phyloP scores from a whole-genome alignment of 2,888 invertebrate species.

The Cyclophora punctaria region DNA sequence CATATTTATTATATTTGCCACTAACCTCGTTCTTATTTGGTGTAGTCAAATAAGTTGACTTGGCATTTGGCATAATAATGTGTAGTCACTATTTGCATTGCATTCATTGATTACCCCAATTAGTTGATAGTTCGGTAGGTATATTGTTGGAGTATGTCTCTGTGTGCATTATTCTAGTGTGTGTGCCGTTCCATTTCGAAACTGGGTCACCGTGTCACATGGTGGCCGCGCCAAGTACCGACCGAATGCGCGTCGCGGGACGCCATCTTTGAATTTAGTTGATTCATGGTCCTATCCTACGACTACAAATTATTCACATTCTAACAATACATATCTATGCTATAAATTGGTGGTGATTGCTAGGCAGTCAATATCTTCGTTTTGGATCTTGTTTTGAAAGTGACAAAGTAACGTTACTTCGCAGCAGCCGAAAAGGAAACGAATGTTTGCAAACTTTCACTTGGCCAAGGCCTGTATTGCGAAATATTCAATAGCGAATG shows the following conservation, averaged over 20 bases:
- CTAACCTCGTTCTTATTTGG: background rate
- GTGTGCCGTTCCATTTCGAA: constrained; percentile 70
- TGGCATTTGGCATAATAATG: background rate
- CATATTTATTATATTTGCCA: too few species aligned
- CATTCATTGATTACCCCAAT: constrained; percentile 35
- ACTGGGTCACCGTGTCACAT: constrained; percentile 71
- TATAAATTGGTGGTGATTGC: too few species aligned
- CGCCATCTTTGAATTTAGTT: constrained; percentile 68
- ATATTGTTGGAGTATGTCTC: constrained; percentile 39
- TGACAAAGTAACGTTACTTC: constrained; percentile 25
- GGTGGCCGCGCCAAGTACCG: constrained; percentile 62
- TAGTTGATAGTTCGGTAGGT: constrained; percentile 36
- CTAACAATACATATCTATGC: too few species aligned
- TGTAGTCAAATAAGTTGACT: constrained; percentile 1
- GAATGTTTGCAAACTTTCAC: constrained; percentile 59
- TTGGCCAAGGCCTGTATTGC: constrained; percentile 45
- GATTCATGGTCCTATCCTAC: constrained; percentile 42
- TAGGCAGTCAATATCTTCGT: background rate
- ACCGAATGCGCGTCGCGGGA: constrained; percentile 57
- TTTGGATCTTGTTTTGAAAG: constrained; percentile 6
- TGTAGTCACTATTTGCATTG: constrained; percentile 15
- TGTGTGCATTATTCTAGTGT: constrained; percentile 54
- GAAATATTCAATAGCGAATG: constrained; percentile 35
- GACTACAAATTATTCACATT: too few species aligned
- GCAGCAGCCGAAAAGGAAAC: constrained; percentile 38